Base-by-base conservation (phyloP, 1,140 invertebrate species). In the Cecropterus lyciades region DNA sequence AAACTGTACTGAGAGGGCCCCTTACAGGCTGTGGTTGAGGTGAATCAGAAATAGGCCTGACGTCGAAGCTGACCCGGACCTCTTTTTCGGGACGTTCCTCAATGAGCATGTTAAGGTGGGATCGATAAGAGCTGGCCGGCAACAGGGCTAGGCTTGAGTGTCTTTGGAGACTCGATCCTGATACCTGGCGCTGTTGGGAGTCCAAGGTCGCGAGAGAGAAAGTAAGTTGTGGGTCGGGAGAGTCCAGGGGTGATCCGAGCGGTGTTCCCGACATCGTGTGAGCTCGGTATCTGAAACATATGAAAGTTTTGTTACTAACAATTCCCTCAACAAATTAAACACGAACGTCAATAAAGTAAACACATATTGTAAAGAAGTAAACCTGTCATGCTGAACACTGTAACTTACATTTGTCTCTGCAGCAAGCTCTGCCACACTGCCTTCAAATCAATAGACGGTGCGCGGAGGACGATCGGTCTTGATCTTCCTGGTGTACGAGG, bases 391-490 rank as follows among this genome's bases (percentile, higher is more conserved):
- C 3, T 8, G 0, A 8, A 30, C 7, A 30, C 7, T 30, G 7
- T 0, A 37, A 11, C 95, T 95, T 93, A 97, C 96, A 97, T 97
- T 92, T 97, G 97, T 65, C 96, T 93, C 73, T 97, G 96, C 9
- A 97, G 93, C n/a, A 97, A 93, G 78, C 97, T 97, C 83, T 97
- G 96, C 97, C 97, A 98, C 1, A 97, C 96, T 14, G 96, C 96
- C 82, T 98, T 98, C 6, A 97, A 86, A 83, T 98, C 97, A 40
- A 95, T 93, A 0, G 95, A 97, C 0, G 96, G 96, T 0, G 97
- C 96, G 24, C 96, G 91, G 8, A 97, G 84, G 0, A 96, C 94
- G 1, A 97, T 85, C 3, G 96, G 95, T 74, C 95, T 93, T 69
- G 95, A 94, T 48, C 95, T 92, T 0, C 93, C 92, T 10, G 94